Percentiles rank a stretch among this genome's conserved stretches.
Conservation (phyloP, 2,888 invertebrate species). For the Eulithis testata region DNA sequence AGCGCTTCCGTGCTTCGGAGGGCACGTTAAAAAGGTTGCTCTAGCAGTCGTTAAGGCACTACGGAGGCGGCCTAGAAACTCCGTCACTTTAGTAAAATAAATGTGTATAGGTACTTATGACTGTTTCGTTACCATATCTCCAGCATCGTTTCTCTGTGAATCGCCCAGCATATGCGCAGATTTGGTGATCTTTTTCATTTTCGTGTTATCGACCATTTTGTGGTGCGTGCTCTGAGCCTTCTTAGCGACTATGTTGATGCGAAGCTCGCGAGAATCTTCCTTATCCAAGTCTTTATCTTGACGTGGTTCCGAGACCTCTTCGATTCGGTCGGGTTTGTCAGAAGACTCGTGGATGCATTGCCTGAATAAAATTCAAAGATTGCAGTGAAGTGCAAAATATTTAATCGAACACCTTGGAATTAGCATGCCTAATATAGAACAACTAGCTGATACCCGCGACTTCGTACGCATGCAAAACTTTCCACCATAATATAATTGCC, state of each 20-base stretch:
- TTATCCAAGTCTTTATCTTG: conserved; percentile 47
- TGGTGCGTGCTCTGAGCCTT: conserved; percentile 71
- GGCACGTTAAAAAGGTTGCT: too few species aligned
- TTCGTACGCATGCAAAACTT: too few species aligned
- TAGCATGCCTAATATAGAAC: too few species aligned
- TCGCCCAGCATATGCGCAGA: conserved; percentile 73
- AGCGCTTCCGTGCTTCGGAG: too few species aligned
- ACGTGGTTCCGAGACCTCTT: conserved; percentile 34
- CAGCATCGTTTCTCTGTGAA: conserved; percentile 46
- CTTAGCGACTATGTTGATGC: conserved; percentile 63
- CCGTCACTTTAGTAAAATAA: too few species aligned
- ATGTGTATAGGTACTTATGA: not conserved
- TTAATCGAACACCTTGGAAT: too few species aligned
- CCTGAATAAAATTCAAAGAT: conserved; percentile 33
- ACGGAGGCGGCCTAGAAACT: too few species aligned
- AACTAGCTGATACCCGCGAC: too few species aligned
- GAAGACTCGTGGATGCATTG: conserved; percentile 48
- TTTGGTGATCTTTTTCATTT: conserved; percentile 68
- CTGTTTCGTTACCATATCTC: conserved; percentile 53
- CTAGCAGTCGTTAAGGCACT: too few species aligned
- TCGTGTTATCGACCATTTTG: conserved; percentile 54
- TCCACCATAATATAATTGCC: too few species aligned
- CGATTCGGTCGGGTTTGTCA: conserved; percentile 28
- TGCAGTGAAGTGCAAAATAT: too few species aligned
- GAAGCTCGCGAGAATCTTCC: conserved; percentile 45